Evolutionary conservation across 2,113 vertebrate genomes (phyloP).

Genomic region (Perca flavescens): DNA sequence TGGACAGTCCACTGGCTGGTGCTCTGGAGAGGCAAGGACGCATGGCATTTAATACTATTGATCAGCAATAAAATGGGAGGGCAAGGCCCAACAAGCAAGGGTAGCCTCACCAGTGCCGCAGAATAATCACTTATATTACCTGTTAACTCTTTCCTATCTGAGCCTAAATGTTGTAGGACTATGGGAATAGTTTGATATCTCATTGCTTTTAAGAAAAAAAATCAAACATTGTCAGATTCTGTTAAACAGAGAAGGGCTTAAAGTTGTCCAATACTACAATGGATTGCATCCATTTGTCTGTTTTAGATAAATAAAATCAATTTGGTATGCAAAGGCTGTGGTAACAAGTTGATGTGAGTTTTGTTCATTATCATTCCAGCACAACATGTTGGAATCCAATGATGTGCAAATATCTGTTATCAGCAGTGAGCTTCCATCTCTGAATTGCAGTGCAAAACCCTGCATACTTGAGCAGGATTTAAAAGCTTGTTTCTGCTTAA

Average conservation of each 20-base stretch:
- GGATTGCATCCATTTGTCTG: background rate
- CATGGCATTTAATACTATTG: slow-evolving; percentile 74
- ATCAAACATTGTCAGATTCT: background rate
- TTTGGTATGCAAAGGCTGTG: background rate
- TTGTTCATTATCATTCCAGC: background rate
- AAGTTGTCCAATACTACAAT: background rate
- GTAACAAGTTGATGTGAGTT: background rate
- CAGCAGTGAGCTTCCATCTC: slow-evolving; percentile 3
- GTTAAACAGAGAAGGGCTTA: background rate
- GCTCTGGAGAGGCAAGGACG: slow-evolving; percentile 59
- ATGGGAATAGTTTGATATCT: background rate
- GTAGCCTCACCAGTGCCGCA: slow-evolving; percentile 42
- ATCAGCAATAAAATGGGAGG: slow-evolving; percentile 70
- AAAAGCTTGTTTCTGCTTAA: background rate
- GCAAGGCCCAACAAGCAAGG: slow-evolving; percentile 58
- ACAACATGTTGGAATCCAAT: background rate
- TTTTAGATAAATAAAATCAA: background rate
- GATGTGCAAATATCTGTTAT: background rate
- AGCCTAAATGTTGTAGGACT: background rate
- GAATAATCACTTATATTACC: slow-evolving; percentile 34
- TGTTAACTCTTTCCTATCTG: slow-evolving; percentile 8
- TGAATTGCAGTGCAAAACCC: background rate
- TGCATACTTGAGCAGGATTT: slow-evolving; percentile 12
- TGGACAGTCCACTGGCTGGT: slow-evolving; percentile 44
- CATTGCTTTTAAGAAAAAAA: background rate